Percentiles rank a stretch among this genome's conserved stretches.
Conservation (phyloP, 2,888 invertebrate genomes). For the Phlogophora meticulosa region DNA sequence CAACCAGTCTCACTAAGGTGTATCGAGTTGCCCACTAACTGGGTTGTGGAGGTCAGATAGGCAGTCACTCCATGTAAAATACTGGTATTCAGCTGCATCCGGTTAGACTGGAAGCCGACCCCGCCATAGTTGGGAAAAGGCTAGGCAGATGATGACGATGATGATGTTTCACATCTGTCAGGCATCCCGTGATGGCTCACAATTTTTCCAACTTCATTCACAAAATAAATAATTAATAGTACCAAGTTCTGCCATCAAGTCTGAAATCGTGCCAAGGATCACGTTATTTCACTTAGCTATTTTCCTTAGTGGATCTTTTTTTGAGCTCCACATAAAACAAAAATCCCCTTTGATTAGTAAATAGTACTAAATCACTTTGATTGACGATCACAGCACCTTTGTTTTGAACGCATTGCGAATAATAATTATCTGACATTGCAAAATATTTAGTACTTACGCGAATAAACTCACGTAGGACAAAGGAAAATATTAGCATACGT, state of each 20-base stretch:
- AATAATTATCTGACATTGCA: slow-evolving; percentile 14
- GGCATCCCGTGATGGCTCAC: no score
- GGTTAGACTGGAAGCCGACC: no score
- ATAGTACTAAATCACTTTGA: slow-evolving; percentile 27
- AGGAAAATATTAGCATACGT: slow-evolving; percentile 6
- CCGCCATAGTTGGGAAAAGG: no score
- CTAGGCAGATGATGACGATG: no score
- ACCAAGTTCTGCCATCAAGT: background rate
- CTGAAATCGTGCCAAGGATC: slow-evolving; percentile 7
- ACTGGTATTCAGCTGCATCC: no score
- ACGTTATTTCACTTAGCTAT: background rate
- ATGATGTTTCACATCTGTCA: no score
- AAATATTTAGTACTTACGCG: background rate
- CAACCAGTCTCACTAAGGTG: no score
- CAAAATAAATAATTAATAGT: no score
- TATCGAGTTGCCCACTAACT: no score
- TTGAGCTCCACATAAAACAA: background rate
- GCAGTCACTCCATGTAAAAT: no score
- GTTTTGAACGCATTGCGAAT: slow-evolving; percentile 23
- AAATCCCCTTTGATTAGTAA: background rate
- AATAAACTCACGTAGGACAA: background rate
- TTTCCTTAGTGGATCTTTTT: slow-evolving; percentile 1
- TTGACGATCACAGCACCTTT: slow-evolving; percentile 7
- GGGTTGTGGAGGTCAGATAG: no score
- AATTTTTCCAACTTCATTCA: no score